Evolutionary conservation across 2,797 vertebrate genomes (phyloP).

Genomic region (Pampus argenteus): DNA sequence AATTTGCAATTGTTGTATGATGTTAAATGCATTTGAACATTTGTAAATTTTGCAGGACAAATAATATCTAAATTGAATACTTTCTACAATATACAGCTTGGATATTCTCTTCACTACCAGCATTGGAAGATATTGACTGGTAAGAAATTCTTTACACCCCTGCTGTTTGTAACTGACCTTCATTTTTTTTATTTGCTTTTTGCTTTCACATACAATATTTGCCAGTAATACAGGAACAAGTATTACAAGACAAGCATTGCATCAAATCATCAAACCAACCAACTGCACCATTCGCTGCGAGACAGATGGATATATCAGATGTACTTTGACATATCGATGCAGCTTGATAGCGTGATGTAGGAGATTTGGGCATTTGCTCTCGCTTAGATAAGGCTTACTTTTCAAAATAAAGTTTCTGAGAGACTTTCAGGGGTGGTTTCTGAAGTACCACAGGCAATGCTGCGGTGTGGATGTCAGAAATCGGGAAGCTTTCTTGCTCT

Average conservation of each 20-base stretch:
- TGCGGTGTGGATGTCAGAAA: slow-evolving; percentile 54
- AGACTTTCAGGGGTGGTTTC: slow-evolving; percentile 29
- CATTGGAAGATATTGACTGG: background rate
- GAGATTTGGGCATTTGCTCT: slow-evolving; percentile 31
- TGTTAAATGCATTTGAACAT: slow-evolving; percentile 9
- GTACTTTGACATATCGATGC: slow-evolving; percentile 16
- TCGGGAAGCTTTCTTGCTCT: slow-evolving; percentile 46
- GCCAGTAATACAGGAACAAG: background rate
- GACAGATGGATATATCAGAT: slow-evolving; percentile 21
- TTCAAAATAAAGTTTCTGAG: slow-evolving; percentile 38
- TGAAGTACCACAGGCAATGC: slow-evolving; percentile 48
- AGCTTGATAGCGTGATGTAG: slow-evolving; percentile 22
- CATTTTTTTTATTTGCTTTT: too few species aligned
- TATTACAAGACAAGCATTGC: background rate
- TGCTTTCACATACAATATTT: background rate
- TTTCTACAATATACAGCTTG: slow-evolving; percentile 13
- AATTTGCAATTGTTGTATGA: background rate
- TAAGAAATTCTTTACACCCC: slow-evolving; percentile 10
- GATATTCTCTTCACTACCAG: slow-evolving; percentile 13
- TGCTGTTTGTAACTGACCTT: slow-evolving; percentile 17
- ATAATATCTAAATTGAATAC: slow-evolving; percentile 15
- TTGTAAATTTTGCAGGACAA: slow-evolving; percentile 1
- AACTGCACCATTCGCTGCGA: background rate
- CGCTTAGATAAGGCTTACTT: slow-evolving; percentile 24
- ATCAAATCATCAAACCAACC: slow-evolving; percentile 28